Evolutionary conservation across 92 coral and sea anemone genomes (phyloP), one percentile per base, ranked within the genome.

Genomic region (Nematostella vectensis): DNA sequence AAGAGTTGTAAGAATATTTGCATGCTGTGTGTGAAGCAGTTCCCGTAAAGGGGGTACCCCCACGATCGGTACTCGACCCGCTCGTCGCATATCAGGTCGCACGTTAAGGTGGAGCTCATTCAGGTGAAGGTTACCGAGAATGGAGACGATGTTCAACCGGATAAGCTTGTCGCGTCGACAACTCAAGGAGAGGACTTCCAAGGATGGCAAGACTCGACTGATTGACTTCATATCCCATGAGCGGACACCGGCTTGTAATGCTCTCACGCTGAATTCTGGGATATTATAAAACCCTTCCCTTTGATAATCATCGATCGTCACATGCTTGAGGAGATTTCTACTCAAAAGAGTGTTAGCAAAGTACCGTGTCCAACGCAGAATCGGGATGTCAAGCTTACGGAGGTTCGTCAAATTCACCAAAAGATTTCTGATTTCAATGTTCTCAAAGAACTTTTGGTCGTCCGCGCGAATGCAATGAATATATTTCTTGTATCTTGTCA

Each of bases 221-320:
- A 84, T 67, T n/a, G 69, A 64, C 25, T 45, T 61, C 42, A 84
- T 40, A 45, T 84, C 94, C 62, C 76, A 73, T 21, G 61, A 38
- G 24, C 86, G 74, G 9, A 83, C 54, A 9, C 94, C 94, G 24
- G 57, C 73, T 30, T 22, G 50, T 0, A 26, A 63, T 11, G 11
- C 54, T 57, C 47, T 47, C 31, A 47, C n/a, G n/a, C n/a, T n/a
- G n/a, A n/a, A n/a, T n/a, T n/a, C n/a, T n/a, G n/a, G n/a, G n/a
- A n/a, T n/a, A n/a, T n/a, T n/a, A n/a, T n/a, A n/a, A n/a, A n/a
- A 16, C 27, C 17, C 42, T 19, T 11, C 49, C 68, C 12, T 76
- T n/a, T n/a, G n/a, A 65, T 76, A 72, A 42, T 74, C 94, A 55
- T 79, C 94, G 1, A 84, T 57, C 4, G 94, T 84, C 1, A 80